Base-by-base conservation (phyloP, 2,888 invertebrate species). In the Clostera curtula region DNA sequence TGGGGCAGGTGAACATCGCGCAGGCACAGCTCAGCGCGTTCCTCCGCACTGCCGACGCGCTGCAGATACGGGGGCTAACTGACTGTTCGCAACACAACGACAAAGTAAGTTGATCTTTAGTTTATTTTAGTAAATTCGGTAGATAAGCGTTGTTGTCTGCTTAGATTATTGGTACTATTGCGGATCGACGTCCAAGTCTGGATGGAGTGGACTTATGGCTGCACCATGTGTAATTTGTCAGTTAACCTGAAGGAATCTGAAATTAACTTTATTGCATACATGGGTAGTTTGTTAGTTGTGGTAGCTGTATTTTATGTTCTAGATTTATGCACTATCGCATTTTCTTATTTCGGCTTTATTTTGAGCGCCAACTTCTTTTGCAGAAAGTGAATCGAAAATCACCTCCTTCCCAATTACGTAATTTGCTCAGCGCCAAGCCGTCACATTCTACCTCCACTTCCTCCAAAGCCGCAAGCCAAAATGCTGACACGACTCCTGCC, bases 1-100 rank as follows among this genome's bases (percentile, higher is more conserved):
- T 91, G 45, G 93, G 93, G 27, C 93, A 93, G 80, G 93, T 93
- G 44, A 92, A 92, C 71, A 91, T 92, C 37, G 91, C 92, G 49
- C 92, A 92, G 80, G 89, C 90, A 37, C 90, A 92, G 58, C 84
- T 93, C 40, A 89, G 90, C 43, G 87, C 90, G 17, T 91, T 93
- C 71, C 79, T 92, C 47, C 88, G 90, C 52, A 92, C 92, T 15
- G 93, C 93, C 23, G 92, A 93, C 69, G 91, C 91, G 39, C 79
- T 92, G 38, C 91, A 92, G 80, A 92, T 92, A 48, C 86, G 92
- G 55, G 92, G 92, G 42, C 86, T 92, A 62, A 92, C 92, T 19
- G 92, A 92, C 66, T 87, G 87, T 52, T 85, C 87, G 40, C 82
- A 84, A 64, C 83, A 71, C 80, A 85, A 75, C 70, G 84, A 77